These are phyloP conservation scores for Protonemura montana DNA, from an alignment of 2,888 invertebrate species.

Conservation along the genomic window DNA sequence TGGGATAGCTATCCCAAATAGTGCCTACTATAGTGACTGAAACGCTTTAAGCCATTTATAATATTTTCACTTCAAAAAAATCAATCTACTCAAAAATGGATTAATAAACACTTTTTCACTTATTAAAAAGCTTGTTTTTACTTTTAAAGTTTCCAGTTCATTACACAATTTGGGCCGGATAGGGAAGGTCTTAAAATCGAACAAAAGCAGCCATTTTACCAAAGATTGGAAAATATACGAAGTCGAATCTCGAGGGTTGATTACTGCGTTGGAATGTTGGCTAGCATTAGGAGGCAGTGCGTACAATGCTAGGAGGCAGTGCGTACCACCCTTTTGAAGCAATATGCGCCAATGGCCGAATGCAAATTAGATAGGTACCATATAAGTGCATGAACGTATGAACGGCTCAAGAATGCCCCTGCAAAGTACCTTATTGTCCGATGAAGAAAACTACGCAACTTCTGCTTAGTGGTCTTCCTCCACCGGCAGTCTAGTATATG, in stretches of 20 bases:
- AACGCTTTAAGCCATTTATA: too few relatives aligned
- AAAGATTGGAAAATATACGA: background rate
- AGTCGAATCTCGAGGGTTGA: background rate
- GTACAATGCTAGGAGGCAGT: background rate
- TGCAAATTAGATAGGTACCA: conserved; percentile 1
- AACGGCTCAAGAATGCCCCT: background rate
- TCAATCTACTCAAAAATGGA: too few relatives aligned
- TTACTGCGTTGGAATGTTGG: background rate
- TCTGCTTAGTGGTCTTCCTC: background rate
- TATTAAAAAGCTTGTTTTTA: too few relatives aligned
- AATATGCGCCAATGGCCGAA: background rate
- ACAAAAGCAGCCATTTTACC: background rate
- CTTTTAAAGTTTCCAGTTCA: too few relatives aligned
- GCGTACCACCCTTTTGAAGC: background rate
- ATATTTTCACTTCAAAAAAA: too few relatives aligned
- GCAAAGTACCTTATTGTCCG: conserved; percentile 4
- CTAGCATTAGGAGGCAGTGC: background rate
- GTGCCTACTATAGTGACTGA: too few relatives aligned
- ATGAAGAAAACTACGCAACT: background rate
- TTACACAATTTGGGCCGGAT: too few relatives aligned
- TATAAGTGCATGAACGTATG: background rate
- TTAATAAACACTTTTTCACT: too few relatives aligned
- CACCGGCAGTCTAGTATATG: background rate
- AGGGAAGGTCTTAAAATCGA: background rate
- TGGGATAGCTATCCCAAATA: background rate